Base-by-base conservation (phyloP, 2,113 vertebrate genomes). In the Chascanopsetta lugubris region DNA sequence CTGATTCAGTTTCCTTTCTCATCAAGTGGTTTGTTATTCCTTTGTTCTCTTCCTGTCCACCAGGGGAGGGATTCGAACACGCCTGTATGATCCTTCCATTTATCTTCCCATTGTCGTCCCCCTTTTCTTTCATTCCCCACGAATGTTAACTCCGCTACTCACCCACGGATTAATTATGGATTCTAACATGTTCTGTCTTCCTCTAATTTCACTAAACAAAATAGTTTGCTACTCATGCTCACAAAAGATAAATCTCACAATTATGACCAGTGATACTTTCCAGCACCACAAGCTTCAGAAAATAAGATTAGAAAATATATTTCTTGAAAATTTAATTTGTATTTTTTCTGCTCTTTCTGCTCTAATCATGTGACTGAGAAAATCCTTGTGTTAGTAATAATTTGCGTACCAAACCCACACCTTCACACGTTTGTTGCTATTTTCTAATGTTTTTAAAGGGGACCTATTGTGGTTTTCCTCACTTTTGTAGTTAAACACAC, bases 11-110 rank as follows among this genome's bases (percentile, higher is more conserved):
- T 25, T 36, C 54, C 30, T 70, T 6, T 50, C 6, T 24, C 22
- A 20, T 50, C 21, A 15, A 25, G 27, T 8, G 3, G 13, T n/a
- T 61, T 34, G 0, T 22, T 6, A 7, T 48, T 25, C 22, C 12
- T 15, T 15, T 32, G 25, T 66, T 17, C 12, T 21, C 21, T 43
- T 30, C 61, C 18, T 58, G 43, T 70, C 60, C 74, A 72, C 56
- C 49, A 67, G 61, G 36, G 61, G 54, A 48, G 71, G 30, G 0
- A 20, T 57, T 32, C 47, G 18, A 66, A 40, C 4, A 53, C 25
- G 17, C 3, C 12, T 34, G 17, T 40, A 40, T 17, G 15, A 17
- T 17, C 17, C 11, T 36, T 1, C 27, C 10, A 9, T 48, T 56
- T 40, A 13, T 56, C 0, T 50, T 10, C 22, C 2, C 22, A 15